phyloP scores from a whole-genome alignment of 1,140 invertebrate species.

The Diachasmimorpha longicaudata region DNA sequence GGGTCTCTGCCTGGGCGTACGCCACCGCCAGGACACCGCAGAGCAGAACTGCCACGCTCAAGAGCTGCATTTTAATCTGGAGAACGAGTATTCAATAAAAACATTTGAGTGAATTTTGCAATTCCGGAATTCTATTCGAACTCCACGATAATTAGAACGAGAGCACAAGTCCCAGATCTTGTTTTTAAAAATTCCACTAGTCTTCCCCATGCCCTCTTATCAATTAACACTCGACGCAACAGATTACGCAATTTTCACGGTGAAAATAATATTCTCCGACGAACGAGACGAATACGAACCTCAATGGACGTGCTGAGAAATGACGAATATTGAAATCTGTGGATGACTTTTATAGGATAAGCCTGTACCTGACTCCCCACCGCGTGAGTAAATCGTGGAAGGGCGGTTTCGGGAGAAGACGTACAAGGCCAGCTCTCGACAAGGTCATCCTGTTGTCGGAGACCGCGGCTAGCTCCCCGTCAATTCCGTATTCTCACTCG shows the following conservation, averaged over 20 bases:
- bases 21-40: slow-evolving; percentile 22
- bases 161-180: too few species aligned
- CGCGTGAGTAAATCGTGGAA: not conserved
- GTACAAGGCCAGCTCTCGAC: not conserved
- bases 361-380: not conserved
- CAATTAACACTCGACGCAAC: too few species aligned
- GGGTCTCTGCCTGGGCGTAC: slow-evolving; percentile 11
- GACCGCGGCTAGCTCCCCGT: not conserved
- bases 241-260: too few species aligned
- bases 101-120: too few species aligned
- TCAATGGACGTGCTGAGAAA: not conserved
- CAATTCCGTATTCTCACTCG: not conserved
- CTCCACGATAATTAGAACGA: too few species aligned
- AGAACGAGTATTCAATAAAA: too few species aligned
- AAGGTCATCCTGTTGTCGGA: slow-evolving; percentile 11
- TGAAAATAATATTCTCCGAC: too few species aligned
- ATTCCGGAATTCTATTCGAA: too few species aligned
- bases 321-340: slow-evolving; percentile 17
- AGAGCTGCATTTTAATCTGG: slow-evolving; percentile 34
- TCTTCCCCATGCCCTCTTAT: too few species aligned
- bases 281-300: slow-evolving; percentile 4
- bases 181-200: too few species aligned
- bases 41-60: slow-evolving; percentile 19
- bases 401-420: not conserved
- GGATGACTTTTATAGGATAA: slow-evolving; percentile 28